Evolutionary conservation across 2,113 vertebrate species (phyloP).

Genomic region (Phyllostomus hastatus): DNA sequence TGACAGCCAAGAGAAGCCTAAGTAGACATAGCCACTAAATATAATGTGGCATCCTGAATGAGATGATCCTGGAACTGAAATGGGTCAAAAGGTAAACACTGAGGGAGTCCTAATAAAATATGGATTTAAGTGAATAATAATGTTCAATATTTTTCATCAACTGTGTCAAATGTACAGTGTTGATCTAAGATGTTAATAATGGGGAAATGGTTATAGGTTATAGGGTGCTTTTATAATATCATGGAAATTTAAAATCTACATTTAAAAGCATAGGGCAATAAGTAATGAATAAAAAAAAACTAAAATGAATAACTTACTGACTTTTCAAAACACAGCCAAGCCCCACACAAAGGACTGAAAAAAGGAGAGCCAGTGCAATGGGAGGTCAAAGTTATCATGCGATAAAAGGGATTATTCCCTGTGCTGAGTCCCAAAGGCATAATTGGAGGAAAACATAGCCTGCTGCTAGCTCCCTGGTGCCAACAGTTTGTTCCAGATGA

Average conservation of each 20-base stretch:
- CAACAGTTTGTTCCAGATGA: not conserved
- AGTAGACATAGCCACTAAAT: not conserved
- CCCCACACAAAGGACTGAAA: not conserved
- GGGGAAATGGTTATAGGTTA: not conserved
- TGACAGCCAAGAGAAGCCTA: not conserved
- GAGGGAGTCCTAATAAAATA: not conserved
- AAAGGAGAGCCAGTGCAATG: not conserved
- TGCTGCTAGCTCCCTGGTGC: not conserved
- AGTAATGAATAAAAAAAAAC: not conserved
- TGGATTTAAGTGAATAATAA: not conserved
- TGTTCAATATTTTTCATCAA: not conserved
- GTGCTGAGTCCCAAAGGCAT: not conserved
- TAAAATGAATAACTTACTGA: not conserved
- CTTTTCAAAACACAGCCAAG: not conserved
- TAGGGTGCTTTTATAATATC: not conserved
- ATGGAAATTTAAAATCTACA: not conserved
- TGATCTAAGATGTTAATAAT: not conserved
- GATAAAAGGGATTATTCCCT: not conserved
- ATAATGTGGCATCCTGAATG: not conserved
- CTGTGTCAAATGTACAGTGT: not conserved
- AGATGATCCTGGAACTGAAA: not conserved
- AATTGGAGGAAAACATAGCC: not conserved
- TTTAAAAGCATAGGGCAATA: not conserved
- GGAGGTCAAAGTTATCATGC: not conserved
- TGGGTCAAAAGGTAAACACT: not conserved